Percentiles rank a stretch among this genome's conserved stretches.
Conservation (phyloP, 2,113 vertebrate genomes). For the Tyto alba region DNA sequence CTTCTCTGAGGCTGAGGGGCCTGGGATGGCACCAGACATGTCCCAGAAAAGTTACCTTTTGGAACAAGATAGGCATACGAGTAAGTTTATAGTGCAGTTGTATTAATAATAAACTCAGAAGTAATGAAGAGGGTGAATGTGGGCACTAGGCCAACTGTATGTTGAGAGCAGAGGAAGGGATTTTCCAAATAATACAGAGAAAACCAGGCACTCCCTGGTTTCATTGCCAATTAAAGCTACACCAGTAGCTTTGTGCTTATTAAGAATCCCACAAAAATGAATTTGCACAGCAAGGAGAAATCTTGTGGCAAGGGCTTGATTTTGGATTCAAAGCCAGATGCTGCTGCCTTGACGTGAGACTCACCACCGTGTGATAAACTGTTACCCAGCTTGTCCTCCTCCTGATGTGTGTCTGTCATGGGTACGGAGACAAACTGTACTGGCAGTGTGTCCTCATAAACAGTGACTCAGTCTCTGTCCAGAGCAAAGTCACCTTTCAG, state of each 20-base stretch:
- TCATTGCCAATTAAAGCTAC: neutral
- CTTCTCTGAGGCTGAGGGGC: neutral
- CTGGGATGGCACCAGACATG: neutral
- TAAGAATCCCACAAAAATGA: neutral
- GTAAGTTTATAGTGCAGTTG: neutral
- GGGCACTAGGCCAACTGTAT: neutral
- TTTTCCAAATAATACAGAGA: neutral
- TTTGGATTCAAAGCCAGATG: neutral
- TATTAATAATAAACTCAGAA: neutral
- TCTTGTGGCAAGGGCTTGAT: neutral
- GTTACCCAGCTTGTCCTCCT: neutral
- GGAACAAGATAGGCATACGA: neutral
- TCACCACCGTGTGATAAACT: neutral
- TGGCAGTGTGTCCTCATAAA: rapidly evolving
- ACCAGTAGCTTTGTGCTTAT: neutral
- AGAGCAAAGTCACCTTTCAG: neutral
- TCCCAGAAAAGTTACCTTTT: neutral
- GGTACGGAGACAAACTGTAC: neutral
- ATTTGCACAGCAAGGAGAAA: neutral
- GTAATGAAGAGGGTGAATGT: neutral
- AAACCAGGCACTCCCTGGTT: neutral
- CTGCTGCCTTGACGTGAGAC: neutral
- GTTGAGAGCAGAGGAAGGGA: conserved; percentile 5
- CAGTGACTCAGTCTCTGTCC: neutral
- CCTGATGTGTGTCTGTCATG: neutral